phyloP scores from a whole-genome alignment of 1,140 invertebrate genomes.

The Diorhabda elongata region DNA sequence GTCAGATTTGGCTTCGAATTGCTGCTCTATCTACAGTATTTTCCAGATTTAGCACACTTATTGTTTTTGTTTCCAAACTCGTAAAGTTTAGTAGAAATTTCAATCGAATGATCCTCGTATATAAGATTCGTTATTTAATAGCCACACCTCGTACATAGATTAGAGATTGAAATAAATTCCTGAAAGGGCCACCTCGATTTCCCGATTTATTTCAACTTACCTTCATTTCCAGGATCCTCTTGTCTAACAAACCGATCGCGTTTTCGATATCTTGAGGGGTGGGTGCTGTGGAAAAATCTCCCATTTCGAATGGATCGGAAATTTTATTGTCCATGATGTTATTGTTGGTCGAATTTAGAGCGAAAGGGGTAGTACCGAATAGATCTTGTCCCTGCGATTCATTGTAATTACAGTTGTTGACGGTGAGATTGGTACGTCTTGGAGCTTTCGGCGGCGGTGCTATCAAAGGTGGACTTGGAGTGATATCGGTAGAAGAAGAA shows the following conservation, averaged over 20 bases:
- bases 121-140: too few species aligned
- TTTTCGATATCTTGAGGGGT: constrained; percentile 59
- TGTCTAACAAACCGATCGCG: constrained; percentile 72
- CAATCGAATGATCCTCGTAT: too few species aligned
- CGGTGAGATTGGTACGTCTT: constrained; percentile 54
- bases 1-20: too few species aligned
- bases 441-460: constrained; percentile 74
- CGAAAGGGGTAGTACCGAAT: constrained; percentile 65
- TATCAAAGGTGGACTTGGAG: constrained; percentile 56
- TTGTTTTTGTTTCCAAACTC: too few species aligned
- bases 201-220: constrained; percentile 44
- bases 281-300: constrained; percentile 60
- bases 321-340: constrained; percentile 36
- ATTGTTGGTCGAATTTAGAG: constrained; percentile 39
- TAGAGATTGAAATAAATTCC: background rate
- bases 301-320: constrained; percentile 76
- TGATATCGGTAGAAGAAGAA: constrained; percentile 31
- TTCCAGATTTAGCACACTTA: too few species aligned
- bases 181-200: background rate
- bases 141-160: too few species aligned
- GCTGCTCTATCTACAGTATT: too few species aligned
- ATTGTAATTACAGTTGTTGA: constrained; percentile 47
- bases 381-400: constrained; percentile 53
- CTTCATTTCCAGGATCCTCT: constrained; percentile 79
- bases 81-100: too few species aligned